Base-by-base conservation (phyloP, 2,888 invertebrate species). In the Stictocephala bisonia region DNA sequence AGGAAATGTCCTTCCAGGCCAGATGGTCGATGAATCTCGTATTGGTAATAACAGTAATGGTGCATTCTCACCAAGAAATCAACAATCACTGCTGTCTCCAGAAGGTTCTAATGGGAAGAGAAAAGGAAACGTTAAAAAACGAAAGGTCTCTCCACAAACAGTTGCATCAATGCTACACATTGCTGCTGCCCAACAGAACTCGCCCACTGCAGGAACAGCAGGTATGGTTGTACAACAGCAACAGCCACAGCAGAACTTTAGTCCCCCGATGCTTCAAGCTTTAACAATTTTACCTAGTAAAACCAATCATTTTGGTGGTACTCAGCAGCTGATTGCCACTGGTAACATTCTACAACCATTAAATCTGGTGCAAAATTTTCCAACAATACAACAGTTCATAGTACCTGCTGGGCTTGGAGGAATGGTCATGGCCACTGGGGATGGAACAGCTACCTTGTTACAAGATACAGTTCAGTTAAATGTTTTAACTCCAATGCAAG, bases 361-460 rank as follows among this genome's bases (percentile, higher is more conserved):
- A 31, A 94, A 94, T 85, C 85, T 94, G 73, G 90, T 92, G 77
- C 90, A 91, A 64, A 92, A 92, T 81, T 91, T 92, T 82, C 92
- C 92, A 0, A 90, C 91, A 0, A 91, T 92, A 79, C 94, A 94
- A 82, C 94, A 94, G 81, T 91, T 94, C 79, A 90, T 94, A 68
- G 90, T 94, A 71, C 94, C 94, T 27, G 93, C 94, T 11, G 93
- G 94, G 78, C 84, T 93, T 1, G 89, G 92, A 13, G 92, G 94
- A 0, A 90, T 94, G 90, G 91, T 95, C 0, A 92, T 94, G 92
- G 90, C 92, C 9, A 90, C 93, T 0, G 92, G 92, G 80, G 91
- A 91, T 27, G 86, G 86, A 3, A 87, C 88, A 2, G 90, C 93
- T 0, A 92, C 93, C 0, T 86, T 94, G 53, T 80, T 90, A 44